Percentiles rank a stretch among this genome's conserved stretches.
These are phyloP conservation scores for Poeciliopsis turneri DNA, from an alignment of 2,797 vertebrate genomes.

Conservation along the genomic window DNA sequence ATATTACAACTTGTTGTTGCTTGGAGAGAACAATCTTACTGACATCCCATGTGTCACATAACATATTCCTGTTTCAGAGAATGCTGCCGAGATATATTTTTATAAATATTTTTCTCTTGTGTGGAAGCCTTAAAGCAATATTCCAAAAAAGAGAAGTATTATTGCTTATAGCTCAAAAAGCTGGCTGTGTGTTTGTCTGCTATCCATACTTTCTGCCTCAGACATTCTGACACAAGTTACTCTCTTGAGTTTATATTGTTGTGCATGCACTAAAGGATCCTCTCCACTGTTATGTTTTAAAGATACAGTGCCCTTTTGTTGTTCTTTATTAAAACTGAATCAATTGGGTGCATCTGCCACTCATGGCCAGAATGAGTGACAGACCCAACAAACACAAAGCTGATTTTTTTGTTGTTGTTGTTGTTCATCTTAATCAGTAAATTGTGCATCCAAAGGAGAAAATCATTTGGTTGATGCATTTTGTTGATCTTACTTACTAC, in stretches of 20 bases:
- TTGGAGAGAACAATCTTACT: conserved; percentile 48
- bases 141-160: conserved; percentile 32
- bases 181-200: conserved; percentile 23
- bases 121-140: conserved; percentile 32
- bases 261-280: conserved; percentile 14
- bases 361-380: conserved; percentile 31
- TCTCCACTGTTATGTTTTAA: conserved; percentile 23
- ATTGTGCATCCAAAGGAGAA: conserved; percentile 26
- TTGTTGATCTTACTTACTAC: conserved; percentile 52
- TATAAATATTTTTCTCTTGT: conserved; percentile 14
- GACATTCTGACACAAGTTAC: conserved; percentile 8
- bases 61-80: conserved; percentile 48
- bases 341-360: not conserved
- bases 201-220: conserved; percentile 8
- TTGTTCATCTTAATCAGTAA: conserved; percentile 25
- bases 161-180: conserved; percentile 32
- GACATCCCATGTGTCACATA: conserved; percentile 48
- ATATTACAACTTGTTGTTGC: conserved; percentile 48
- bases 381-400: conserved; percentile 15
- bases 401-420: not conserved
- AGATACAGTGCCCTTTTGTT: conserved; percentile 3
- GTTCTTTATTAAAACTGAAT: conserved; percentile 18
- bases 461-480: conserved; percentile 29
- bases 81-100: conserved; percentile 26
- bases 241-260: conserved; percentile 20